These are phyloP conservation scores for pig (Sus scrofa) DNA, from an alignment of 2,113 vertebrate species.

Conservation along the genomic window T2T-Sscrofa CM000812.6:2494001-2494500, in stretches of 20 bases:
- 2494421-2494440: background rate
- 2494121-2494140: fast-evolving
- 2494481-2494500: no score
- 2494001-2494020: fast-evolving
- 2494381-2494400: background rate
- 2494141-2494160: background rate
- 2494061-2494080: background rate
- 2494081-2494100: background rate
- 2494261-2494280: background rate
- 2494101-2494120: background rate
- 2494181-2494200: background rate
- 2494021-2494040: background rate
- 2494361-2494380: fast-evolving
- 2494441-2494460: background rate
- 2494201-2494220: background rate
- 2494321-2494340: background rate
- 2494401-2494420: background rate
- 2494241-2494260: background rate
- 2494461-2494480: background rate
- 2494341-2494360: background rate
- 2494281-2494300: background rate
- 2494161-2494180: fast-evolving
- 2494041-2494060: background rate
- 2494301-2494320: background rate
- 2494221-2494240: background rate